Evolutionary conservation across 2,797 vertebrate genomes (phyloP).

Genomic region (Taeniopygia guttata): DNA sequence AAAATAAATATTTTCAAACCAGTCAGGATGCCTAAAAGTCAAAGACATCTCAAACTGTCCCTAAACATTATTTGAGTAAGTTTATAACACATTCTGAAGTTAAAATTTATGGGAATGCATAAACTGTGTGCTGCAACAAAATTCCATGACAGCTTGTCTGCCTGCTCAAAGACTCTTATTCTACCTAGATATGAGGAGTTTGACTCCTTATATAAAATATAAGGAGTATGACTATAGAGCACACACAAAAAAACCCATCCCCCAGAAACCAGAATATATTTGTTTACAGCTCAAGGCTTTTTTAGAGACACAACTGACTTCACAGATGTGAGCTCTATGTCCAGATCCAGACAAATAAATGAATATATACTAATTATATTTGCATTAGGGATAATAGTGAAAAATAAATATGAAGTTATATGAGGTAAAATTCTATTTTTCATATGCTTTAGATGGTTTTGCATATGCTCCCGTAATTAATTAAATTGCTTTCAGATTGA

Average conservation of each 20-base stretch:
- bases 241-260: fast-evolving
- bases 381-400: not conserved
- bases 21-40: fast-evolving
- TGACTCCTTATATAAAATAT: not conserved
- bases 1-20: not conserved
- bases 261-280: not conserved
- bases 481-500: not conserved
- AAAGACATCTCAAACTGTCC: not conserved
- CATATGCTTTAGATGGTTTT: not conserved
- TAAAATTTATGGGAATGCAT: not conserved
- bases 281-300: not conserved
- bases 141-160: not conserved
- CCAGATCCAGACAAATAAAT: not conserved
- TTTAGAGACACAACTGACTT: not conserved
- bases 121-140: not conserved
- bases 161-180: not conserved
- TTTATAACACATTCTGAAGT: not conserved
- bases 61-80: not conserved
- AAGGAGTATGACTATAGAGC: not conserved
- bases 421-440: not conserved
- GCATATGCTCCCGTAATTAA: not conserved
- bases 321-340: not conserved
- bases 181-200: not conserved
- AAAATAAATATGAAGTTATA: not conserved
- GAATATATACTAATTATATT: not conserved